A percentile compares a stretch with the other conserved stretches of the same genome.
Conservation (phyloP, 2,888 invertebrate species). For the Boloria selene region DNA sequence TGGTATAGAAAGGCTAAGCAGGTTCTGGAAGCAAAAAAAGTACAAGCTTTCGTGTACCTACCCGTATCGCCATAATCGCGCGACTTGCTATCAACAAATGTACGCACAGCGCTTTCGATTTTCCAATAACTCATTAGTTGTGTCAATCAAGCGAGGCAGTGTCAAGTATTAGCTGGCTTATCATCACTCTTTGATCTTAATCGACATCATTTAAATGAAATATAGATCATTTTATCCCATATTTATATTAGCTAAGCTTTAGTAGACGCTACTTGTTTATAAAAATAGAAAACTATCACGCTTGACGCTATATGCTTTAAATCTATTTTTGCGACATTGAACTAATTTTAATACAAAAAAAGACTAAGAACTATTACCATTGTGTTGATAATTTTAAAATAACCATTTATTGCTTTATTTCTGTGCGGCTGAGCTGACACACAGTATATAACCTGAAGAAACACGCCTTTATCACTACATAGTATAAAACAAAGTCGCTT, state of each 20-base stretch:
- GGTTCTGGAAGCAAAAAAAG: slow-evolving; percentile 31
- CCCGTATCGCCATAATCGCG: slow-evolving; percentile 40
- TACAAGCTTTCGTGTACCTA: slow-evolving; percentile 29
- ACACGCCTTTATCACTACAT: no score
- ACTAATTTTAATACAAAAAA: no score
- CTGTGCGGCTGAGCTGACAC: no score
- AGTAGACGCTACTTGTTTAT: background rate
- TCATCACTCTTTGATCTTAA: slow-evolving; percentile 33
- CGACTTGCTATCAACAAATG: slow-evolving; percentile 26
- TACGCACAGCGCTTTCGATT: slow-evolving; percentile 45
- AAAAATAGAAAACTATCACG: background rate
- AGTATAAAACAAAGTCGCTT: no score
- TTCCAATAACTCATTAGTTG: slow-evolving; percentile 49
- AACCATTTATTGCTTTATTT: no score
- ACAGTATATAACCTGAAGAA: no score
- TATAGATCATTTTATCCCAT: slow-evolving; percentile 13
- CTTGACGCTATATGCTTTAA: background rate
- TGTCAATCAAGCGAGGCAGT: slow-evolving; percentile 46
- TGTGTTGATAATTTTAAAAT: no score
- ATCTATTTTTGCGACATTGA: no score
- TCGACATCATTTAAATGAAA: slow-evolving; percentile 23
- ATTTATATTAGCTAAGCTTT: background rate
- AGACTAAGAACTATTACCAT: no score
- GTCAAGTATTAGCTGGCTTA: slow-evolving; percentile 28
- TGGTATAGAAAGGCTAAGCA: slow-evolving; percentile 36